These are phyloP conservation scores for Polypterus bichir DNA, from an alignment of 2,113 vertebrate genomes.

Conservation along the genomic window DNA sequence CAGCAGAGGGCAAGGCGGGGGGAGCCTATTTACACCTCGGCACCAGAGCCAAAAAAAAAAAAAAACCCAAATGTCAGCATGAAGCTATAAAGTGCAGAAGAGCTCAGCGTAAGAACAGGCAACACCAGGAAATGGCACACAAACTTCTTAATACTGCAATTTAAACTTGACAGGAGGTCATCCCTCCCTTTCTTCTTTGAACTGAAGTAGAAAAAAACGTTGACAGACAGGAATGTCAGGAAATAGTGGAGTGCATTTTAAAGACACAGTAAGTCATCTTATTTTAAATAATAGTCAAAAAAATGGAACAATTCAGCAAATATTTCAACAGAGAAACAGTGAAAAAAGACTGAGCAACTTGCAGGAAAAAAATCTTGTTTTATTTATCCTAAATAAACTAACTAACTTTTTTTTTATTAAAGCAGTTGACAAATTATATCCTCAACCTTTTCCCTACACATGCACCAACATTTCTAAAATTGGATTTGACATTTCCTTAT, in stretches of 20 bases:
- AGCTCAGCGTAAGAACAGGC: conserved; percentile 23
- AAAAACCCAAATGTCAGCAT: conserved; percentile 11
- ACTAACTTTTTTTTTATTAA: too few relatives aligned
- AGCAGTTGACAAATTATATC: too few relatives aligned
- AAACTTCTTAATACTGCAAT: conserved; percentile 44
- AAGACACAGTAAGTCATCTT: background rate
- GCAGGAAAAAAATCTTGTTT: too few relatives aligned
- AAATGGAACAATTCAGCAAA: too few relatives aligned
- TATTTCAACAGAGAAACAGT: too few relatives aligned
- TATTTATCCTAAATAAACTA: too few relatives aligned
- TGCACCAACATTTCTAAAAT: too few relatives aligned
- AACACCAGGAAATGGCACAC: conserved; percentile 56
- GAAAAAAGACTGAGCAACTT: too few relatives aligned
- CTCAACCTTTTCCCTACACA: too few relatives aligned
- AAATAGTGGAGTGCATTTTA: background rate
- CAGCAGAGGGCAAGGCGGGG: conserved; percentile 33
- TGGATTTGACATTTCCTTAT: too few relatives aligned
- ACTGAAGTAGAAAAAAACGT: conserved; percentile 19
- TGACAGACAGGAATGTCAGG: conserved; percentile 16
- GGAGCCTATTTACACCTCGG: conserved; percentile 20
- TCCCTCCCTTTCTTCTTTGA: conserved; percentile 10
- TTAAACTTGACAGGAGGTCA: conserved; percentile 30
- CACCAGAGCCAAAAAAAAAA: conserved; percentile 8
- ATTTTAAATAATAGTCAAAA: background rate
- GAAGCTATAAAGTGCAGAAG: conserved; percentile 23